Percentiles rank a stretch among this genome's conserved stretches.
Conservation (phyloP, 2,797 vertebrate species). For the Alouatta caraya region DNA sequence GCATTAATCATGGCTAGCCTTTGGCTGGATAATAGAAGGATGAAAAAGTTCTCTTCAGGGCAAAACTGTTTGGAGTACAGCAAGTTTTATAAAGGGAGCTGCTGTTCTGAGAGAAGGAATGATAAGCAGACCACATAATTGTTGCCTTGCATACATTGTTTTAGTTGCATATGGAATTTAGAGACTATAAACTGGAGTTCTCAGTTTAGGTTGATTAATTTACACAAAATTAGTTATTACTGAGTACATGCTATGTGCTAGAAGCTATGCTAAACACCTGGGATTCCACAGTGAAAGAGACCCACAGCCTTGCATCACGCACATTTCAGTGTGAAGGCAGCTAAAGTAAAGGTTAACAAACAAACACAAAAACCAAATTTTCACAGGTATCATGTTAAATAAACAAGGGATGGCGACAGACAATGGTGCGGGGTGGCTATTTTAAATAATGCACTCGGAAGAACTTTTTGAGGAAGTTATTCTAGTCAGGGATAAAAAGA, state of each 20-base stretch:
- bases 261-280: background rate
- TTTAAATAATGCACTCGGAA: background rate
- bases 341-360: background rate
- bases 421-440: rapidly evolving
- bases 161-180: background rate
- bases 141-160: background rate
- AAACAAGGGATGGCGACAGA: background rate
- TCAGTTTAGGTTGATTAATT: background rate
- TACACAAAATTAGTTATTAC: background rate
- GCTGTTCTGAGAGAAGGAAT: background rate
- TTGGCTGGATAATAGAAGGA: background rate
- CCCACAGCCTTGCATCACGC: background rate
- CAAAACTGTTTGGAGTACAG: background rate
- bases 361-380: background rate
- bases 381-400: background rate
- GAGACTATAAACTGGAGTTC: background rate
- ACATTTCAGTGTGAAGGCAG: background rate
- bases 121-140: background rate
- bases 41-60: background rate
- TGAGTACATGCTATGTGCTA: background rate
- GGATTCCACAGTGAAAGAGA: background rate
- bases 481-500: background rate
- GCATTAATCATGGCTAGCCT: background rate
- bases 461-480: too few species aligned
- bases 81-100: background rate